Evolutionary conservation across 2,113 vertebrate species (phyloP).

Genomic region (Podocnemis expansa): DNA sequence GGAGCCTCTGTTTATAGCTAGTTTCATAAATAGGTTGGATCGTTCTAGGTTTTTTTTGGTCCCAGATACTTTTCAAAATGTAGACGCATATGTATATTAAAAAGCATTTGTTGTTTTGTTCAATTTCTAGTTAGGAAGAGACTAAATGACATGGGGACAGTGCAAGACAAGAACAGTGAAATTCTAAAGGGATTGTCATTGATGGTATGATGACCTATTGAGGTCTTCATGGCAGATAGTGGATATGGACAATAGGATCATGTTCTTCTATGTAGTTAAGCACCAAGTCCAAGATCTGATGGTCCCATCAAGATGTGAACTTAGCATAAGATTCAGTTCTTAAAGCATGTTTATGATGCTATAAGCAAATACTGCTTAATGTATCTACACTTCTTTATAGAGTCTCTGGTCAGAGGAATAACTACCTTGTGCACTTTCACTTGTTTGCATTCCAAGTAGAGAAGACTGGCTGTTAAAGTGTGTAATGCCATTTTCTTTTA

Average conservation of each 20-base stretch:
- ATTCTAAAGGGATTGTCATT: background rate
- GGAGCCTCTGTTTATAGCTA: background rate
- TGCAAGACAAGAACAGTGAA: background rate
- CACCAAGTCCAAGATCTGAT: conserved; percentile 22
- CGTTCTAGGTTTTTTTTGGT: background rate
- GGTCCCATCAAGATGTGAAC: background rate
- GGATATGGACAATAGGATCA: background rate
- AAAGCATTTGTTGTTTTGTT: background rate
- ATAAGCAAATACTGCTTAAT: conserved; percentile 56
- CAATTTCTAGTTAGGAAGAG: background rate
- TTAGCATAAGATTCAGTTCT: conserved; percentile 9
- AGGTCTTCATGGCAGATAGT: background rate
- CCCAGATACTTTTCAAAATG: background rate
- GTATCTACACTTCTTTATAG: conserved; percentile 53
- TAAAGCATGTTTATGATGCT: conserved; percentile 33
- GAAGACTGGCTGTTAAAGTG: conserved; percentile 21
- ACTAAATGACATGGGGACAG: background rate
- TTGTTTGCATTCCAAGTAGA: conserved; percentile 19
- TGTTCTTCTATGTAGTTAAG: background rate
- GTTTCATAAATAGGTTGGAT: background rate
- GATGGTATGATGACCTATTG: background rate
- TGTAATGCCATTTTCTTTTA: conserved; percentile 20
- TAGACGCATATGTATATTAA: background rate
- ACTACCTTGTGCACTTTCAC: background rate
- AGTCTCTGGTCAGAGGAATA: conserved; percentile 24